Base-by-base conservation (phyloP, 2,797 vertebrate genomes). In the Acridotheres tristis region DNA sequence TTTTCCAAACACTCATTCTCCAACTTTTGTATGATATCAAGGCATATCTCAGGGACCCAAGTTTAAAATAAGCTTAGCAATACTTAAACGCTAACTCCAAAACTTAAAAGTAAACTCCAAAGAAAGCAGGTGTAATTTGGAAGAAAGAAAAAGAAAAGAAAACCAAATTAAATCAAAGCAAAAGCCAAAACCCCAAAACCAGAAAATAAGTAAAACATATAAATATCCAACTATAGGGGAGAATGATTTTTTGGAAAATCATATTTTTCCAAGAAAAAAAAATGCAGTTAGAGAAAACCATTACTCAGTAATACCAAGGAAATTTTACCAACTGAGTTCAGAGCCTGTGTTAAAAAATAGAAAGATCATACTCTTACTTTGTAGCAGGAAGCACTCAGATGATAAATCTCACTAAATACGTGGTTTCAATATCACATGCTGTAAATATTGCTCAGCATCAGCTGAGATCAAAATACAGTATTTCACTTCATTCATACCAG, bases 401-500 rank as follows among this genome's bases (percentile, higher is more conserved):
- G 16, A 54, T 10, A 81, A 51, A 84, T 51, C 32, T 74, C 63
- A 50, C 9, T 7, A 12, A 69, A 76, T 2, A 3, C 11, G 16
- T 0, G 1, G 45, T 73, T 72, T 77, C 63, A 72, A 1, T 53
- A 67, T 50, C 20, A 29, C 5, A 19, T 7, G 22, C 8, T 51
- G 0, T 62, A 82, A 72, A 36, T 7, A 72, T 4, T 48, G 10
- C 29, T 59, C 21, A 42, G 40, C 51, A 86, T 30, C 5, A 11
- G 13, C 54, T 16, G 13, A 68, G 32, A 81, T 54, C 32, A 20
- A 93, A 90, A 90, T 29, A 63, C 34, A 62, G 25, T 40, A 43
- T 91, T 94, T 87, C 53, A 7, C 62, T 73, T 89, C 73, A 91
- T 90, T 96, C 90, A 90, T 55, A 38, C 14, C 43, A 72, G 36